Base-by-base conservation (phyloP, 2,113 vertebrate species). In the Mirounga angustirostris region DNA sequence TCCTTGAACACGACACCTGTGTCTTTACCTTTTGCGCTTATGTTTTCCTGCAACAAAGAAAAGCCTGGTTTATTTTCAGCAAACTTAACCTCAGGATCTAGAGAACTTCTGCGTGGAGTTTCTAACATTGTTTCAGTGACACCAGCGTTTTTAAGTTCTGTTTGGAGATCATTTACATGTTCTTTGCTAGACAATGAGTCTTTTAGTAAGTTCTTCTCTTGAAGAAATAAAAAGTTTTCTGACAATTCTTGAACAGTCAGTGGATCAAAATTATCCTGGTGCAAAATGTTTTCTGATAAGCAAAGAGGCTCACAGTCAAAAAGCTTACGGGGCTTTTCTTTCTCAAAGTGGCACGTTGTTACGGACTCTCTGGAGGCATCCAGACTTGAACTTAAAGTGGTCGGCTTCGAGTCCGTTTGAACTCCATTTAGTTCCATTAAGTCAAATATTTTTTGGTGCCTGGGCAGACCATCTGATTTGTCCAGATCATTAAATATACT, bases 161-260 rank as follows among this genome's bases (percentile, higher is more conserved):
- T 98, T 26, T 97, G 98, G 7, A 98, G 94, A 94, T 98, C 94
- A 16, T 22, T 95, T 91, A 84, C 69, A 16, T 73, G 96, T 74
- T 85, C 98, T 96, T 98, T 98, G 59, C 96, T 98, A 71, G 95
- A 95, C 50, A 98, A 88, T 3, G 98, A 94, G 13, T 99, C 99
- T 97, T 99, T 99, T 92, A 99, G 36, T 19, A 99, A 98, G 82
- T 98, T 99, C 59, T 99, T 99, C 86, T 99, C 99, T 97, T 99
- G 99, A 94, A 99, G 99, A 98, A 99, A 99, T 85, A 99, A 65
- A 96, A 99, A 99, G 98, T 99, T 99, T 92, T 99, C 99, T 6
- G 99, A 97, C 33, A 99, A 98, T 95, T 99, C 99, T 95, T 99
- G 99, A 78, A 98, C 96, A 91, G 98, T 99, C 96, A 99, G 96